Evolutionary conservation across 2,797 vertebrate genomes (phyloP), one percentile per base, ranked within the genome.

Genomic region (Macroramphosus scolopax): DNA sequence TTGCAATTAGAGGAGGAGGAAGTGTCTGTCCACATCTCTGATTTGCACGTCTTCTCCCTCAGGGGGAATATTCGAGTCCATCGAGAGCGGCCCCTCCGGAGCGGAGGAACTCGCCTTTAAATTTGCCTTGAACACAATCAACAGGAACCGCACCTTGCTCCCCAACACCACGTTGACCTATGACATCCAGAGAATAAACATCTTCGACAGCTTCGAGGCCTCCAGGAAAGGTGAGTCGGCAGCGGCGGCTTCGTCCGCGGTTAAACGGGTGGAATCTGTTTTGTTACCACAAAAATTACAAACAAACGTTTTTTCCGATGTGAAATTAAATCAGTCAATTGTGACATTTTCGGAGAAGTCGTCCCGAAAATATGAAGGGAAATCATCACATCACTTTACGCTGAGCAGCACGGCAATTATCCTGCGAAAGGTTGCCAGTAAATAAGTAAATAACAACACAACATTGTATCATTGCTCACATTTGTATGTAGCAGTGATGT

Each of bases 91-190:
- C 44, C 96, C 96, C 47, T 97, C 96, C 33, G 96, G 96, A 90
- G 94, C 96, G 65, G 96, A 98, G 84, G 96, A 98, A 87, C 84
- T 98, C 70, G 96, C 96, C 64, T 98, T 98, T 87, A 94, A 97
- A 90, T 98, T 98, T 90, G 96, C 96, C 78, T 93, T 98, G 89
- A 98, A 98, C 80, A 98, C 96, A 81, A 98, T 98, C 89, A 98
- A 98, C 92, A 93, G 96, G 86, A 98, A 98, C 82, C 94, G 96
- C 83, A 98, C 96, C 16, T 92, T 98, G 85, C 87, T 98, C 81
- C 95, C 95, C 64, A 98, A 98, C 84, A 98, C 96, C 46, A 98
- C 96, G 0, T 87, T 98, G 64, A 98, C 96, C 22, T 98, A 98
- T 2, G 96, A 98, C 80, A 98, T 97, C 66, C 96, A 98, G 89